phyloP scores from a whole-genome alignment of 2,797 vertebrate genomes.

The Eospalax fontanierii region DNA sequence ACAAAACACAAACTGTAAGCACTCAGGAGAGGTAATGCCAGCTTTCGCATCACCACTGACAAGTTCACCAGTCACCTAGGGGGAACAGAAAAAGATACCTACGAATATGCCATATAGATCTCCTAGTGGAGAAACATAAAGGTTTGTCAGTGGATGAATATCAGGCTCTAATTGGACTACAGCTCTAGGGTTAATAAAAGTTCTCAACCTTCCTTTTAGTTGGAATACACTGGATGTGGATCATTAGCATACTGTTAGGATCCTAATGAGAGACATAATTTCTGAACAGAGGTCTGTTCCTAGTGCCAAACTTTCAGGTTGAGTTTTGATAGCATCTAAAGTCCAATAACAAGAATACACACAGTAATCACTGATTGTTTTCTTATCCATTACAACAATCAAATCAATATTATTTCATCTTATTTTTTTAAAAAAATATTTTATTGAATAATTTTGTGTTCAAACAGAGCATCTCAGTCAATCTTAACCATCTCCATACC shows the following conservation, averaged over 20 bases:
- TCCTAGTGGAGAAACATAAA: neutral
- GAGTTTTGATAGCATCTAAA: neutral
- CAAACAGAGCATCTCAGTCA: too few relatives aligned
- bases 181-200: neutral
- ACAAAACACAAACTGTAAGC: neutral
- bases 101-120: neutral
- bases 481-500: too few relatives aligned
- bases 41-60: constrained; percentile 7
- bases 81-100: neutral
- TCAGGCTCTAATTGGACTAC: neutral
- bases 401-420: neutral
- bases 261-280: neutral
- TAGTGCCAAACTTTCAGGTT: neutral
- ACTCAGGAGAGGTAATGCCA: neutral
- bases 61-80: neutral
- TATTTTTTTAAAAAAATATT: too few relatives aligned
- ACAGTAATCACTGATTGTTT: neutral
- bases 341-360: neutral
- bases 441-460: too few relatives aligned
- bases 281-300: neutral
- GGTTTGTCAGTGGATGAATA: neutral
- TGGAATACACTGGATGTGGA: neutral
- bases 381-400: too few relatives aligned
- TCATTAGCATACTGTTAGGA: neutral
- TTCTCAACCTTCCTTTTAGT: neutral